These are phyloP conservation scores for Ciconia maguari DNA, from an alignment of 2,113 vertebrate genomes.

Conservation along the genomic window DNA sequence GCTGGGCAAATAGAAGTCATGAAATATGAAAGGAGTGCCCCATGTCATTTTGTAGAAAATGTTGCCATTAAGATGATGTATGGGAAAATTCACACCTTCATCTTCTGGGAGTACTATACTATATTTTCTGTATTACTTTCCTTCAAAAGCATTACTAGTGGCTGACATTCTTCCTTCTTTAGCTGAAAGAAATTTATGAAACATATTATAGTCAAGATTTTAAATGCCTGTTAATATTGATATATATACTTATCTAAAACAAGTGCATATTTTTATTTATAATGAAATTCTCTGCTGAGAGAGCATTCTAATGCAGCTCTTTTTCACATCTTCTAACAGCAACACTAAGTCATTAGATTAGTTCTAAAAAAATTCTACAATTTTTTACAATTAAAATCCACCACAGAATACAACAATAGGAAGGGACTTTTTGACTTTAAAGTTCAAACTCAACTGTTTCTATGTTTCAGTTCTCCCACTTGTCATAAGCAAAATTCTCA, in stretches of 20 bases:
- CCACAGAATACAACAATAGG: not conserved
- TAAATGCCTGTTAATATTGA: slow-evolving; percentile 34
- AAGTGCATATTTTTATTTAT: slow-evolving; percentile 17
- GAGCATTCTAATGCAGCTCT: not conserved
- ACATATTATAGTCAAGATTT: not conserved
- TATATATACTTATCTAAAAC: not conserved
- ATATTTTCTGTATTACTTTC: slow-evolving; percentile 66
- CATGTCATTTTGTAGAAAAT: slow-evolving; percentile 71
- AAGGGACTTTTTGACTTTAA: not conserved
- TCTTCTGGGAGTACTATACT: slow-evolving; percentile 63
- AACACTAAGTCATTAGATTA: not conserved
- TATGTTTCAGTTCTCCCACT: not conserved
- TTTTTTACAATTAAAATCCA: not conserved
- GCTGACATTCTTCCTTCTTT: slow-evolving; percentile 4
- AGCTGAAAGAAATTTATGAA: slow-evolving; percentile 20
- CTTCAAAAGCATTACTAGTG: slow-evolving; percentile 57
- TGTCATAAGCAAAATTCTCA: not conserved
- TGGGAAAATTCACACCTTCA: slow-evolving; percentile 72
- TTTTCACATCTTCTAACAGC: not conserved
- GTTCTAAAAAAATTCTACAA: not conserved
- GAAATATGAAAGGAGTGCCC: slow-evolving; percentile 79
- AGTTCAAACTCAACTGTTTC: not conserved
- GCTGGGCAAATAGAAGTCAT: slow-evolving; percentile 79
- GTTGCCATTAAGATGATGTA: slow-evolving; percentile 78
- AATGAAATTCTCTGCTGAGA: not conserved